Base-by-base conservation (phyloP, 2,888 invertebrate genomes). In the Clepsis dumicolana region DNA sequence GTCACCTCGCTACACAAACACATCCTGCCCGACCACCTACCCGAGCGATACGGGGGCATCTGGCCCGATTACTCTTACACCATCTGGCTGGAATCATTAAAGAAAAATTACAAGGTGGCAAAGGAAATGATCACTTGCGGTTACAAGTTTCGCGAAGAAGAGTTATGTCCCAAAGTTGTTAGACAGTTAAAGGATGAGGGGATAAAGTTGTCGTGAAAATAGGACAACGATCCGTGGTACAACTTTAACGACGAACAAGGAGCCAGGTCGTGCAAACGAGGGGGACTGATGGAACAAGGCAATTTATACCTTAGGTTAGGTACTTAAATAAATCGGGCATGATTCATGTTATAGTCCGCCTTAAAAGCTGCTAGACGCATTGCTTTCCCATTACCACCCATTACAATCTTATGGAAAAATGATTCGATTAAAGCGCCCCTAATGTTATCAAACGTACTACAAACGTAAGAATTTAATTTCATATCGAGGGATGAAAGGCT, bases 51-150 rank as follows among this genome's bases (percentile, higher is more conserved):
- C 76, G 96, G 96, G 0, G 96, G 96, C 0, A 80, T 94, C 10
- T 95, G 96, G 85, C 96, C 96, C 0, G 96, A 97, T 77, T 95
- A 96, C 77, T 94, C 95, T 0, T 97, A 97, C 79, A 95, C 95
- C n/a, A 94, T 95, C 65, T 97, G 97, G 97, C 86, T 97, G 52
- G 95, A 95, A 44, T 94, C 94, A 3, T 87, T 97, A 44, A 93
- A 90, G 71, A 94, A 94, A 65, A 94, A 94, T 64, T 91, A 92
- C 14, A 83, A 81, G 38, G 93, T 97, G 54, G 93, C 95, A 0
- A 95, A 95, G 80, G 96, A 96, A 82, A 87, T 97, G 83, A 87
- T 94, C 65, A 88, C 91, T 7, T 87, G 95, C 63, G 97, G 97
- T 2, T 96, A 96, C 80, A 89, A 95, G 65, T 90, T 96, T 64